These are phyloP conservation scores for Trididemnum nubilum DNA, from an alignment of 23 tunicate genomes.

Conservation along the genomic window DNA sequence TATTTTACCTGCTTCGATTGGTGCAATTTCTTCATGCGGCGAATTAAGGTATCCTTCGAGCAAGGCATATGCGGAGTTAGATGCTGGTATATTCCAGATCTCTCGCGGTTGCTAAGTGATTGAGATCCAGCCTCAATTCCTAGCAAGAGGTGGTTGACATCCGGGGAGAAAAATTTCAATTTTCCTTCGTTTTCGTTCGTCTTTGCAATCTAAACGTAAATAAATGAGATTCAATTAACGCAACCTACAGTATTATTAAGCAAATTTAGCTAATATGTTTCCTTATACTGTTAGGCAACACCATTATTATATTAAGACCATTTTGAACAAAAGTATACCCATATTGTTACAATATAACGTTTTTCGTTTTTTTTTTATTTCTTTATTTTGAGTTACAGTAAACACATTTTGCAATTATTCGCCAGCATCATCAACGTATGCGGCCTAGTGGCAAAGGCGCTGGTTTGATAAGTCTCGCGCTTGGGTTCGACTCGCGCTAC, in stretches of 20 bases:
- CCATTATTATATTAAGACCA: too few species aligned
- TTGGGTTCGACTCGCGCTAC: too few species aligned
- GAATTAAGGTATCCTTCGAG: slow-evolving; percentile 90
- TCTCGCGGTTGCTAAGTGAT: slow-evolving; percentile 50
- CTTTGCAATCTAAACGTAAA: slow-evolving; percentile 61
- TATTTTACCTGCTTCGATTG: slow-evolving; percentile 71
- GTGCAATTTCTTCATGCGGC: slow-evolving; percentile 80
- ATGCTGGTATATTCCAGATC: slow-evolving; percentile 74
- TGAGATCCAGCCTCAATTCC: slow-evolving; percentile 70
- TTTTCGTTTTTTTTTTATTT: too few species aligned
- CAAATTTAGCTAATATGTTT: background rate
- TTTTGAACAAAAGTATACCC: too few species aligned
- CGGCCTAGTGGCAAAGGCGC: too few species aligned
- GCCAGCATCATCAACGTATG: too few species aligned
- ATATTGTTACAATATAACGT: too few species aligned
- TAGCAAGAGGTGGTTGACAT: slow-evolving; percentile 70
- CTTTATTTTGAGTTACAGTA: too few species aligned
- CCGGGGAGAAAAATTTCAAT: slow-evolving; percentile 77
- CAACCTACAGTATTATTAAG: background rate
- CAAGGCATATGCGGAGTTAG: slow-evolving; percentile 79
- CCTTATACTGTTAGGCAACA: background rate
- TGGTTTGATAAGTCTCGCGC: too few species aligned
- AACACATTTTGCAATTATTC: too few species aligned
- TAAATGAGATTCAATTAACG: background rate
- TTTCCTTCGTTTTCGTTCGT: slow-evolving; percentile 81